Evolutionary conservation across 2,113 vertebrate species (phyloP), one percentile per base, ranked within the genome.

Genomic region (Sarotherodon lohbergeri): DNA sequence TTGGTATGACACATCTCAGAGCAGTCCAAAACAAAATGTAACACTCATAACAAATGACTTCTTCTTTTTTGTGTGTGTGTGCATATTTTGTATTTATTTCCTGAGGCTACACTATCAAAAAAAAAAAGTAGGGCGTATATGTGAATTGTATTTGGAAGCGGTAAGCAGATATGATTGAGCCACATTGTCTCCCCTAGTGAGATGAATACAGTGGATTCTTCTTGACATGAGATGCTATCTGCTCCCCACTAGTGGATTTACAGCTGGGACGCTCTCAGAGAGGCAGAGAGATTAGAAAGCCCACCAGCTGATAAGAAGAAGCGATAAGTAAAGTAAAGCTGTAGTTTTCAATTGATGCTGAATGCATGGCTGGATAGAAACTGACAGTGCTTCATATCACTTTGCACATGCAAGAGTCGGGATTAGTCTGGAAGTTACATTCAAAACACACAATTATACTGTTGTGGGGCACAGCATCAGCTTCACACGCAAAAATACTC

Each of bases 201-300:
- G 86, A 94, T 92, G 88, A 87, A 89, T 88, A 85, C 91, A 68
- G 73, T 81, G 82, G 57, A 86, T 93, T 95, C 82, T 90, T 92
- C 87, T 84, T 86, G 82, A 86, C 89, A 88, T 85, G 88, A 91
- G 90, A 92, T 84, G 80, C 48, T 89, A 92, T 94, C 93, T 89
- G 84, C 80, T 82, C 80, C 41, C 79, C 80, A 90, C 54, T 83
- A 82, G 87, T 88, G 71, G 91, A 92, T 93, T 91, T 90, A 80
- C 88, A 87, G 82, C 83, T 27, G 83, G 84, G 71, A 81, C 7
- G 29, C 83, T 87, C 85, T 88, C 66, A 54, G 79, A 87, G 71
- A 91, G 55, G 54, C 59, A 39, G 24, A 85, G 84, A 90, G 82
- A 91, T 90, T 55, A 88, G 85, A 92, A 71, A 43, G 79, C 83